Conservation (phyloP, 2,888 invertebrate species). For the Allacma fusca region DNA sequence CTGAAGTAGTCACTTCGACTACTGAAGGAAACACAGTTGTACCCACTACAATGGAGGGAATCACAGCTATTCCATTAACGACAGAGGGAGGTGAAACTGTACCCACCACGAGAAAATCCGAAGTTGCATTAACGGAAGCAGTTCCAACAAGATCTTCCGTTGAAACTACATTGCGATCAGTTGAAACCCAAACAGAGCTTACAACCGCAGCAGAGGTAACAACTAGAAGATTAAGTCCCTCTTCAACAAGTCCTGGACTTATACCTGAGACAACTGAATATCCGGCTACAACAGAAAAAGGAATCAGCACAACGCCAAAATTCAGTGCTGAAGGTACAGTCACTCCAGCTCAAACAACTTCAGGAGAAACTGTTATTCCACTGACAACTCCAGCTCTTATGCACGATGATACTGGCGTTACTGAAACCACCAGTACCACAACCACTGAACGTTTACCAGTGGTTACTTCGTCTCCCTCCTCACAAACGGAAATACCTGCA, state of each 20-base stretch:
- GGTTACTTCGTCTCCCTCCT: not conserved
- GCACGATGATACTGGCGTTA: conserved; percentile 30
- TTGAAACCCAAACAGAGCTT: too few species aligned
- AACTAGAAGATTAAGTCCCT: not conserved
- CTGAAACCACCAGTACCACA: conserved; percentile 51
- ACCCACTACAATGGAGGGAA: not conserved
- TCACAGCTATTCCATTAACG: too few species aligned
- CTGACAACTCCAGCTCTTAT: not conserved
- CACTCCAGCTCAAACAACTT: too few species aligned
- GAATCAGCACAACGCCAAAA: too few species aligned
- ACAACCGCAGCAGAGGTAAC: not conserved
- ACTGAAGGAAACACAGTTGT: not conserved
- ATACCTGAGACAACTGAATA: not conserved
- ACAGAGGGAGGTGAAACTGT: not conserved
- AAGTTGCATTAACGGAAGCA: not conserved
- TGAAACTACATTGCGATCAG: not conserved
- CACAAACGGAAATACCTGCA: not conserved
- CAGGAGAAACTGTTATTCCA: too few species aligned
- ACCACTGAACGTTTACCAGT: conserved; percentile 31
- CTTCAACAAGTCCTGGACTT: conserved; percentile 61
- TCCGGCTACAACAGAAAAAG: too few species aligned
- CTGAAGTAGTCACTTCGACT: not conserved
- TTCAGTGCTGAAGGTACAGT: too few species aligned
- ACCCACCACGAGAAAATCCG: conserved; percentile 1
- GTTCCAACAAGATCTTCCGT: not conserved